Base-by-base conservation (phyloP, 2,113 vertebrate species). In the Caranx ignobilis region DNA sequence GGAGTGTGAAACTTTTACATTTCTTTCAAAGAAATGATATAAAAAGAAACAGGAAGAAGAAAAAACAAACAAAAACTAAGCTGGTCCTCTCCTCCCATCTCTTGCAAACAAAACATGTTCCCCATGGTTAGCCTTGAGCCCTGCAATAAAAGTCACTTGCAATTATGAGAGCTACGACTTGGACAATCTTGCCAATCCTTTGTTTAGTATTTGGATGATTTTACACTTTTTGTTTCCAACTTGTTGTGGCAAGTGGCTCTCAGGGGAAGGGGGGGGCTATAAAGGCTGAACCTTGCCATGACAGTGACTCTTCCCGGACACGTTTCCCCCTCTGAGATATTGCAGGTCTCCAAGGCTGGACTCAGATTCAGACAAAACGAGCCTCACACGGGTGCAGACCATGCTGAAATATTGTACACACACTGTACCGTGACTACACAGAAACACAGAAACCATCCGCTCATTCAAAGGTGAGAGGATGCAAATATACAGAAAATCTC, bases 351-450 rank as follows among this genome's bases (percentile, higher is more conserved):
- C 18, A 37, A 37, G 77, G 71, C 77, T 13, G 34, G 47, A 75
- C 59, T 64, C 34, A 3, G 32, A 57, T 35, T 41, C 31, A 11
- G n/a, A 75, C 63, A 59, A 45, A 75, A 70, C n/a, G 16, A 56
- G 32, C 45, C 67, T 55, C 6, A 68, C 50, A 26, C 50, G 12
- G 61, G 80, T 86, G 77, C 82, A 88, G 79, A 68, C 76, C 89
- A 84, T 91, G 88, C 77, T 81, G 84, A 84, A 79, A 89, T 79
- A 85, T 84, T 75, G 80, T 77, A 90, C 78, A 88, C 75, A 75
- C 15, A 78, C 76, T 52, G 21, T 70, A 90, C 82, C 21, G 67
- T 75, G 78, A 75, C 62, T 41, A 84, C 78, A 88, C 69, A 88
- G 61, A 76, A 84, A 82, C 52, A 88, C 76, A 79, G 71, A 79